phyloP scores from a whole-genome alignment of 2,113 vertebrate species.

The Pseudonaja textilis region DNA sequence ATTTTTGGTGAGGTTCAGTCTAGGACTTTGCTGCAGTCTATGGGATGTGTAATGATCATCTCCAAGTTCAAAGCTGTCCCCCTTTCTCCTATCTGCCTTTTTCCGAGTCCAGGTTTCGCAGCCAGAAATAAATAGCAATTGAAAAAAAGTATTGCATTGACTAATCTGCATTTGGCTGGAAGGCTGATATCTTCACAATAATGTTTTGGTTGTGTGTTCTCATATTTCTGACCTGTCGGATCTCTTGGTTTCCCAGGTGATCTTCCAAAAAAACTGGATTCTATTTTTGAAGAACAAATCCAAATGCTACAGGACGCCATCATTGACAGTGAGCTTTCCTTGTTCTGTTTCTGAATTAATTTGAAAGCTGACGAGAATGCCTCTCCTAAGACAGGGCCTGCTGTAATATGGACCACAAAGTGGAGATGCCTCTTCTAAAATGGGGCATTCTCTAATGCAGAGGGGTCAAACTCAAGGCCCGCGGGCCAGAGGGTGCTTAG shows the following conservation, averaged over 20 bases:
- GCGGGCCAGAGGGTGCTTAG: too few species aligned
- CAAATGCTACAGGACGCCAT: constrained; percentile 15
- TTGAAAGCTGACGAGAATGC: not conserved
- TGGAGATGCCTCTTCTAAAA: not conserved
- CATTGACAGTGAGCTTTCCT: constrained; percentile 12
- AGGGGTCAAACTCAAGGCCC: too few species aligned
- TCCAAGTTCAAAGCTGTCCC: not conserved
- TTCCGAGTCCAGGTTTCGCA: not conserved
- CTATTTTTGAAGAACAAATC: constrained; percentile 27
- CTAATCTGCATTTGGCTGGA: not conserved
- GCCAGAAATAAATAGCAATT: not conserved
- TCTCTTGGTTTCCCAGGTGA: not conserved
- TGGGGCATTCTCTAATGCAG: not conserved
- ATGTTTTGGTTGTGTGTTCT: not conserved
- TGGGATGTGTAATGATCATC: not conserved
- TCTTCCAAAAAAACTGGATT: not conserved
- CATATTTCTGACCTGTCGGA: not conserved
- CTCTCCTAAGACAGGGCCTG: not conserved
- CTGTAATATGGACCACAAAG: not conserved
- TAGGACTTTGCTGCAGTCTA: not conserved
- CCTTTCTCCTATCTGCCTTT: not conserved
- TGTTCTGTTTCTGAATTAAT: not conserved
- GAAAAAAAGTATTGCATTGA: not conserved
- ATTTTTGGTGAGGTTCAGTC: not conserved
- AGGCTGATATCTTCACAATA: not conserved